Evolutionary conservation across 1,140 invertebrate species (phyloP).

Genomic region (Drosophila nigrodunni): DNA sequence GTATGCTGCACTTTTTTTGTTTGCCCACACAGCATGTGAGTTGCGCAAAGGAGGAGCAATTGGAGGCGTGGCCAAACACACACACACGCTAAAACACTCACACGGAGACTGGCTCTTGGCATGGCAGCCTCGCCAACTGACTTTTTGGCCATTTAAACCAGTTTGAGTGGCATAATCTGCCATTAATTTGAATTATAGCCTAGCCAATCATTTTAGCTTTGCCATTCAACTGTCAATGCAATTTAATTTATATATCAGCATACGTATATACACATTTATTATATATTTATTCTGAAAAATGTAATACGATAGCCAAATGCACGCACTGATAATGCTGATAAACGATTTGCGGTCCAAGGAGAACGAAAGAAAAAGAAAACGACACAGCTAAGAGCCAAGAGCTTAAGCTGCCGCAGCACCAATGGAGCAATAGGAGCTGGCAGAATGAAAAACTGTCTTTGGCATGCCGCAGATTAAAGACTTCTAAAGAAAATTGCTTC

Average conservation of each 20-base stretch:
- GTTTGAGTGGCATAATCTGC: conserved; percentile 80
- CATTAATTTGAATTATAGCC: conserved; percentile 83
- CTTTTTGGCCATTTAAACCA: conserved; percentile 78
- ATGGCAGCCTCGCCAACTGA: conserved; percentile 58
- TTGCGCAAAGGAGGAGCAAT: neutral
- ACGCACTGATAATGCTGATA: conserved; percentile 52
- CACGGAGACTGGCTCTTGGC: conserved; percentile 50
- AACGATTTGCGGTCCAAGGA: conserved; percentile 26
- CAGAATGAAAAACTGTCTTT: conserved; percentile 7
- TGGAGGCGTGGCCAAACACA: conserved; percentile 19
- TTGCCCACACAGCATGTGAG: conserved; percentile 62
- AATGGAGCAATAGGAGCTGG: neutral
- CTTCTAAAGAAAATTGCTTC: neutral
- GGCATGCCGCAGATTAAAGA: conserved; percentile 28
- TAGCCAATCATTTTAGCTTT: conserved; percentile 73
- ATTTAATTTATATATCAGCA: conserved; percentile 65
- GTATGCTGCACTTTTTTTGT: conserved; percentile 32
- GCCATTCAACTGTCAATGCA: conserved; percentile 72
- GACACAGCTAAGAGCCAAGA: neutral
- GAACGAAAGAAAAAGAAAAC: conserved; percentile 2
- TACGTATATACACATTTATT: neutral
- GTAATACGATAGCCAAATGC: conserved; percentile 43
- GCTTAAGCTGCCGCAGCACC: conserved; percentile 15
- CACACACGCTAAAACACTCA: too few relatives aligned
- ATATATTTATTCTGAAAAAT: conserved; percentile 5